These are phyloP conservation scores for Drosophila auraria DNA, from an alignment of 1,140 invertebrate genomes.

Conservation along the genomic window DNA sequence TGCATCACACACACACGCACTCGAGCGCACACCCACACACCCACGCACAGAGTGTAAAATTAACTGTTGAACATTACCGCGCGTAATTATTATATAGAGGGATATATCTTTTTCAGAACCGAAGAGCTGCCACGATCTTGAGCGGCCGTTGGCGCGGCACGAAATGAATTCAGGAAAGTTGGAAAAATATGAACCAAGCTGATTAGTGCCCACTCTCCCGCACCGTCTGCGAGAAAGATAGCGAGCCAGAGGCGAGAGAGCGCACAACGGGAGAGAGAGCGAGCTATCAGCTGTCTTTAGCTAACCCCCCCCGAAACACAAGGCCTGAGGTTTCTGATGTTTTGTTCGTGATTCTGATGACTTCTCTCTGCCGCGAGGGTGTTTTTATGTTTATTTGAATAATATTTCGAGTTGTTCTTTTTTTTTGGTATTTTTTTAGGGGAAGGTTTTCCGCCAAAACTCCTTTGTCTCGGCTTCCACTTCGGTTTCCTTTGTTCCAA, in stretches of 20 bases:
- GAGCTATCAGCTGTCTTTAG: constrained; percentile 25
- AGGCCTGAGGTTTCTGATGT: neutral
- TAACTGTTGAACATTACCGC: constrained; percentile 46
- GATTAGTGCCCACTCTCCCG: constrained; percentile 31
- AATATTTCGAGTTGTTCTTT: constrained; percentile 26
- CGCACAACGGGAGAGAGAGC: neutral
- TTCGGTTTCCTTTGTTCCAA: constrained; percentile 39
- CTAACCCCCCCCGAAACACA: neutral
- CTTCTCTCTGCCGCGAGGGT: constrained; percentile 43
- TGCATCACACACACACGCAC: constrained; percentile 27
- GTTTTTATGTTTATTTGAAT: constrained; percentile 22
- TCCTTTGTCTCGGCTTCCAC: constrained; percentile 24
- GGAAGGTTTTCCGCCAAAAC: constrained; percentile 19
- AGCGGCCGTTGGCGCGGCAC: constrained; percentile 53
- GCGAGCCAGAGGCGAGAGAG: neutral
- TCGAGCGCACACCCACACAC: neutral
- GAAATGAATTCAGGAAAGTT: constrained; percentile 39
- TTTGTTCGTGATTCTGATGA: constrained; percentile 12
- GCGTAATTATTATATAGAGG: constrained; percentile 54
- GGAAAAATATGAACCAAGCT: constrained; percentile 49
- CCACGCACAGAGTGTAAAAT: constrained; percentile 4
- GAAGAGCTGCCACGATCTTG: constrained; percentile 52
- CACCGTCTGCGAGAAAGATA: constrained; percentile 19
- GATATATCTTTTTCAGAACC: constrained; percentile 32
- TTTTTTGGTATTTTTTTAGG: constrained; percentile 8